Evolutionary conservation across 2,797 vertebrate species (phyloP), one percentile per base, ranked within the genome.

Genomic region (Aselliscus stoliczkanus): DNA sequence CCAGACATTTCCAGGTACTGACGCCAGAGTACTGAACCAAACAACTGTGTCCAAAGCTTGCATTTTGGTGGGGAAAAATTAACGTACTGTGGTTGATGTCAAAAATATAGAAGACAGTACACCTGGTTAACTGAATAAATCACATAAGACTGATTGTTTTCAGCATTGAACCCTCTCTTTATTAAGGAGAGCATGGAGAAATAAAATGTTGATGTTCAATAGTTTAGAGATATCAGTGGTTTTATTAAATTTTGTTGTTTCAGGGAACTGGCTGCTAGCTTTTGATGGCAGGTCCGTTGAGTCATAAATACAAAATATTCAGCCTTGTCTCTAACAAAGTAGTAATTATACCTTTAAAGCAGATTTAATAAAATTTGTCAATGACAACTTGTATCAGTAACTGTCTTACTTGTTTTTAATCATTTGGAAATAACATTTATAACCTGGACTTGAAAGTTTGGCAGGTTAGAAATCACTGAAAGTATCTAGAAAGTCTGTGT

Each of bases 211-310:
- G 23, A 31, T 56, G 11, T 69, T 29, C 65, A 70, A 7, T 29
- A 47, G 52, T 95, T 95, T 93, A 92, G 72, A 87, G 97, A 47
- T 37, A 79, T 44, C 80, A 67, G 62, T 94, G 95, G 34, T 76
- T 81, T 42, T 93, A 44, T 72, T 90, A 37, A 60, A 60, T 91
- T 72, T 67, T 77, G 11, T 84, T 31, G 31, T 60, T 60, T 83
- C 29, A 92, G n/a, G 17, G 62, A 79, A 52, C 60, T 79, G 50
- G 29, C 93, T 88, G 81, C 25, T 76, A 37, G 37, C 70, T 34
- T 73, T 94, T 52, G 81, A 73, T 64, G n/a, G 65, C 70, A 69
- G 25, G 37, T 60, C 9, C 15, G 31, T 81, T 81, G 56, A 47
- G 77, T 95, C 58, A 17, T 85, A 90, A 90, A 56, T 93, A 34